A percentile compares a stretch with the other conserved stretches of the same genome.
Evolutionary conservation across 1,140 invertebrate species (phyloP).

Genomic region (Drosophila pseudoananassae): DNA sequence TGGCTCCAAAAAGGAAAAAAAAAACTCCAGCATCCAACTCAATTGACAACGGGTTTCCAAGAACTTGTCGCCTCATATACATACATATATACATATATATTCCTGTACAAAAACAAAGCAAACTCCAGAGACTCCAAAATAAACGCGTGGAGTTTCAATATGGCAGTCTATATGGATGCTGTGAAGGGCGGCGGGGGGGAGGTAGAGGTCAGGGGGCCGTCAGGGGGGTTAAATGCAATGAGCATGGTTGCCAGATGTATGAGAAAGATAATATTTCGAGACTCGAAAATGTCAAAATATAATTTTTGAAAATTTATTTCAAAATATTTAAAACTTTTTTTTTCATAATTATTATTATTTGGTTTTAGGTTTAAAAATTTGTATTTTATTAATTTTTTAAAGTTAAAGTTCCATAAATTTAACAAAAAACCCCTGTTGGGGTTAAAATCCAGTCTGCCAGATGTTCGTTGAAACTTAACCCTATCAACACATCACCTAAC

Average conservation of each 20-base stretch:
- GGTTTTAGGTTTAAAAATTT: no score
- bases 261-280: slow-evolving; percentile 9
- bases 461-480: neutral
- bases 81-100: slow-evolving; percentile 1
- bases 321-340: no score
- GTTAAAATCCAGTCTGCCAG: neutral
- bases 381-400: no score
- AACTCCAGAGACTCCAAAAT: neutral
- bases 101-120: neutral
- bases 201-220: neutral
- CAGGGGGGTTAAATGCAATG: slow-evolving; percentile 14
- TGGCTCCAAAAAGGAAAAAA: neutral
- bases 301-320: no score
- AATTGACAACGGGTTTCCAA: slow-evolving; percentile 62
- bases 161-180: slow-evolving; percentile 18
- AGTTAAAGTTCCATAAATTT: no score
- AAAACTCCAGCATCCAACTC: slow-evolving; percentile 35
- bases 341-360: no score
- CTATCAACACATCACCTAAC: neutral
- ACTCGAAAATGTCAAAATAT: neutral
- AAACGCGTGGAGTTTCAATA: slow-evolving; percentile 26
- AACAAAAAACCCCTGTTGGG: no score
- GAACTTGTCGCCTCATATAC: slow-evolving; percentile 52
- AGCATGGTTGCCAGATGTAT: slow-evolving; percentile 31
- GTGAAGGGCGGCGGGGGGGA: neutral